Percentiles rank a stretch among this genome's conserved stretches.
These are phyloP conservation scores for Podarcis cretensis DNA, from an alignment of 2,113 vertebrate species.

Conservation along the genomic window DNA sequence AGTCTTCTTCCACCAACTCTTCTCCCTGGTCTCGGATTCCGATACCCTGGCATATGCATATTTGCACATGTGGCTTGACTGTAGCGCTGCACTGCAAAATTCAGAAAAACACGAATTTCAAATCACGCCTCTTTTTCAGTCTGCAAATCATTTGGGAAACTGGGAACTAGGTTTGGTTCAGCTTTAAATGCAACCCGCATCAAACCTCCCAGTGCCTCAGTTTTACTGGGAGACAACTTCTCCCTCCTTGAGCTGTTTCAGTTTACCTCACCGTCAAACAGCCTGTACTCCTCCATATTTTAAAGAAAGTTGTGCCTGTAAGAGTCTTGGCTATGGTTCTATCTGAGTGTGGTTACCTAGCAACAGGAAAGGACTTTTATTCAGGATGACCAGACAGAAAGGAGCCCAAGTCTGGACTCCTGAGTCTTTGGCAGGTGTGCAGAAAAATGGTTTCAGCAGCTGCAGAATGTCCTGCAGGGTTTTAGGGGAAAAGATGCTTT, in stretches of 20 bases:
- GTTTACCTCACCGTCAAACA: not conserved
- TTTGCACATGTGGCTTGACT: too few species aligned
- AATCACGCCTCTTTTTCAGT: too few species aligned
- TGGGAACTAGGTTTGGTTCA: too few species aligned
- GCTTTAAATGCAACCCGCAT: too few species aligned
- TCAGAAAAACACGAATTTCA: too few species aligned
- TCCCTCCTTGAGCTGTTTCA: not conserved
- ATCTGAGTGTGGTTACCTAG: not conserved
- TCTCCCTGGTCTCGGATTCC: too few species aligned
- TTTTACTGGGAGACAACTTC: not conserved
- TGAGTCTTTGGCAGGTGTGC: not conserved
- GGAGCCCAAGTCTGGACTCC: not conserved
- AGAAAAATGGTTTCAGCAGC: not conserved
- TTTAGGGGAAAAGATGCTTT: not conserved
- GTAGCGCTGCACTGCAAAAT: too few species aligned
- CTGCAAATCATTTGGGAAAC: too few species aligned
- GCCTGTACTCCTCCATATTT: not conserved
- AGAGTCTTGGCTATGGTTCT: not conserved
- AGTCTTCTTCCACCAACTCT: too few species aligned
- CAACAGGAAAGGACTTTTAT: slow-evolving; percentile 1
- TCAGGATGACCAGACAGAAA: not conserved
- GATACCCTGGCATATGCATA: too few species aligned
- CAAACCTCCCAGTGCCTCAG: too few species aligned
- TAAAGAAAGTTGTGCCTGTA: not conserved
- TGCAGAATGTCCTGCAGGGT: not conserved